These are phyloP conservation scores for Polydrusus tereticollis DNA, from an alignment of 2,888 invertebrate genomes.

Conservation along the genomic window DNA sequence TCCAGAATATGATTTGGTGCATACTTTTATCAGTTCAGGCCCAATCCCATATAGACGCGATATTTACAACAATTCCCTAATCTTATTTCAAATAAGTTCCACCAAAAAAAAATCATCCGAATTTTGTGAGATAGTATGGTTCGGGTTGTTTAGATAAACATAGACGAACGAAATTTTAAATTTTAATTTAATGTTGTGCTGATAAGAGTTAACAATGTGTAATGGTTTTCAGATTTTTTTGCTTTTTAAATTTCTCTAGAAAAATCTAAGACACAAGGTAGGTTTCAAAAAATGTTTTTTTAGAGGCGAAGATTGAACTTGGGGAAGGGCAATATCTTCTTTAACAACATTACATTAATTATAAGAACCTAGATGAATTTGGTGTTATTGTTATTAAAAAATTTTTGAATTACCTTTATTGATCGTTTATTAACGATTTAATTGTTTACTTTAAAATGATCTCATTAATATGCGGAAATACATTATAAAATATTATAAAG, in stretches of 20 bases:
- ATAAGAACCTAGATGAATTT: no score
- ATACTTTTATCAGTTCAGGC: not conserved
- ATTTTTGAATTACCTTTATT: no score
- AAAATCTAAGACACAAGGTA: not conserved
- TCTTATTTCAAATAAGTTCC: constrained; percentile 5
- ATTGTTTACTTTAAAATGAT: no score
- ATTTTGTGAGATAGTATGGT: constrained; percentile 27
- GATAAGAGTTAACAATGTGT: not conserved
- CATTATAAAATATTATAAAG: no score
- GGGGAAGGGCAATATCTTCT: no score
- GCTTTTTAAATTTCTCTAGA: not conserved
- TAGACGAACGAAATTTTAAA: not conserved
- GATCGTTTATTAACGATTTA: no score
- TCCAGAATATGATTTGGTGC: not conserved
- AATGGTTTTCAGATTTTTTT: not conserved
- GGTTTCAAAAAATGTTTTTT: no score
- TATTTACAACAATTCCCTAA: constrained; percentile 5
- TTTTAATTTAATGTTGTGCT: not conserved
- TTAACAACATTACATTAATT: no score
- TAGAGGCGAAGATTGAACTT: no score
- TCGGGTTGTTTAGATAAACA: constrained; percentile 19
- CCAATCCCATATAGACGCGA: not conserved
- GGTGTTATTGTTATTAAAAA: no score
- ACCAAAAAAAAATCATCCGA: constrained; percentile 32
- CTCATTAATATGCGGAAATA: no score